Evolutionary conservation across 2,888 invertebrate genomes (phyloP).

Genomic region (Atrina japonica): DNA sequence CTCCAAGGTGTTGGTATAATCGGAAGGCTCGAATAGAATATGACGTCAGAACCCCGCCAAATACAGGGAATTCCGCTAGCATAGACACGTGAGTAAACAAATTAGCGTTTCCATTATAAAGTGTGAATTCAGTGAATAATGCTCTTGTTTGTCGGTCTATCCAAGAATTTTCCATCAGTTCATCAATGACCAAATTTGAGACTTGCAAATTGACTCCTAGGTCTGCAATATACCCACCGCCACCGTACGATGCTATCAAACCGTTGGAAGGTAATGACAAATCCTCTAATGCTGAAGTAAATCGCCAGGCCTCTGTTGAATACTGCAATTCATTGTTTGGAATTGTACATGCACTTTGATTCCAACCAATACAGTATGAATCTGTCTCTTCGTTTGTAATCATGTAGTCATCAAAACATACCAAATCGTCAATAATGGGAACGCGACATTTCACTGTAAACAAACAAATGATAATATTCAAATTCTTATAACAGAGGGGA

Average conservation of each 20-base stretch:
- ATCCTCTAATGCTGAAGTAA: conserved; percentile 41
- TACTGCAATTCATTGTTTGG: conserved; percentile 13
- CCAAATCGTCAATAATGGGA: not conserved
- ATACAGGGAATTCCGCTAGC: conserved; percentile 68
- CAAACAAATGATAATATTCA: not conserved
- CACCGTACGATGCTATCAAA: conserved; percentile 44
- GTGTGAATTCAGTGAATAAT: conserved; percentile 72
- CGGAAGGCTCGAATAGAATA: conserved; percentile 56
- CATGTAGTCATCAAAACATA: conserved; percentile 42
- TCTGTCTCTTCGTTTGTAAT: conserved; percentile 36
- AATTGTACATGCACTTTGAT: not conserved
- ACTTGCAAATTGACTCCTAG: conserved; percentile 46
- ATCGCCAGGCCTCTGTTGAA: conserved; percentile 51
- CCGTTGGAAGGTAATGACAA: conserved; percentile 51
- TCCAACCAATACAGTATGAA: conserved; percentile 47
- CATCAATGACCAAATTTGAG: conserved; percentile 25
- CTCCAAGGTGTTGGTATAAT: conserved; percentile 57
- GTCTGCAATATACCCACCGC: conserved; percentile 62
- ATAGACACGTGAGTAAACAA: conserved; percentile 66
- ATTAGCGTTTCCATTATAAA: conserved; percentile 71
- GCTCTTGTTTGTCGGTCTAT: conserved; percentile 71
- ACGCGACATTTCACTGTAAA: conserved; percentile 31
- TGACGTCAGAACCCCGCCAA: conserved; percentile 57
- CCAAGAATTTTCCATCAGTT: conserved; percentile 61
- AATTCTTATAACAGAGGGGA: not conserved